Conservation (phyloP, 1,140 invertebrate species). For the Acromyrmex heyeri region DNA sequence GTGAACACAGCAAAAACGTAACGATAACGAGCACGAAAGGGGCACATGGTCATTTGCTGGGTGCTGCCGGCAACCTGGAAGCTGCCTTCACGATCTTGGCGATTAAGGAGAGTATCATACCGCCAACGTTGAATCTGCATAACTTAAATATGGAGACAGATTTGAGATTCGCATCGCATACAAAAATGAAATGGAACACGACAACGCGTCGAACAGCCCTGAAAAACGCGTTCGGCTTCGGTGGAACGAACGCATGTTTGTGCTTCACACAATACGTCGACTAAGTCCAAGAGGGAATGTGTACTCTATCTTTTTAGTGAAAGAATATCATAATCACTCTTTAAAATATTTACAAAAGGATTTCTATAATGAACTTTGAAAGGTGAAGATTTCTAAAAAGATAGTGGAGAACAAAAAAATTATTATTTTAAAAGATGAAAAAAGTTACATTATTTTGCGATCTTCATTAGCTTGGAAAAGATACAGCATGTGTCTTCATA, state of each 20-base stretch:
- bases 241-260: conserved; percentile 97
- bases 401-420: neutral
- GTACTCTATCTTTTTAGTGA: neutral
- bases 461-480: neutral
- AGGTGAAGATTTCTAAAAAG: neutral
- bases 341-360: neutral
- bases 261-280: conserved; percentile 89
- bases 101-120: conserved; percentile 91
- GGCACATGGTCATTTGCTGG: conserved; percentile 97
- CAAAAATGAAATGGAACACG: conserved; percentile 88
- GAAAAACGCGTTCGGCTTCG: conserved; percentile 99
- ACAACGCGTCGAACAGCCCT: conserved; percentile 91
- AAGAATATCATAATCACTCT: neutral
- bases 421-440: conserved; percentile 2
- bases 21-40: conserved; percentile 97
- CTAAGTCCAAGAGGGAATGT: conserved; percentile 55
- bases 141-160: conserved; percentile 89
- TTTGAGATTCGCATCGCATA: conserved; percentile 91
- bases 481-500: neutral
- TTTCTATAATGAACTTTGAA: neutral
- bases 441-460: neutral
- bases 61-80: conserved; percentile 98
- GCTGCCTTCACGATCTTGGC: conserved; percentile 94
- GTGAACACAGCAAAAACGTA: conserved; percentile 88
- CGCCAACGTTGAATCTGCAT: conserved; percentile 97